phyloP scores from a whole-genome alignment of 2,888 invertebrate genomes.

The Mimumesa dahlbomi region DNA sequence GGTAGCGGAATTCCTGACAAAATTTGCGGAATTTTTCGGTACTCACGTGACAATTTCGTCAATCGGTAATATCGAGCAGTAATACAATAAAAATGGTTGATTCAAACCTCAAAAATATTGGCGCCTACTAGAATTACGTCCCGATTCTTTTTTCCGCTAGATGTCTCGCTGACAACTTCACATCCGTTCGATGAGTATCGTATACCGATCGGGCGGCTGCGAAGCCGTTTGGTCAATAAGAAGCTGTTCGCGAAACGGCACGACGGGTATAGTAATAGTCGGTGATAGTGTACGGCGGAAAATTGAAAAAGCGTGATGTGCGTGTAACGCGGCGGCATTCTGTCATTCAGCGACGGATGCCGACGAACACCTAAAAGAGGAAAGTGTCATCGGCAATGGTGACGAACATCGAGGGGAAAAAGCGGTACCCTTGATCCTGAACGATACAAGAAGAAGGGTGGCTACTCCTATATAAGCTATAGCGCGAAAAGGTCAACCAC shows the following conservation, averaged over 20 bases:
- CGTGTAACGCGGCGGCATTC: not conserved
- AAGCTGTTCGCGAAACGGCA: constrained; percentile 34
- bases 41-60: too few species aligned
- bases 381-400: not conserved
- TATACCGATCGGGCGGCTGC: constrained; percentile 51
- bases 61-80: too few species aligned
- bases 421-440: constrained; percentile 6
- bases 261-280: constrained; percentile 23
- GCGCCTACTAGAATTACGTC: not conserved
- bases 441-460: constrained; percentile 5
- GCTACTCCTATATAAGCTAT: constrained; percentile 4
- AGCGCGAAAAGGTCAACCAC: constrained; percentile 56
- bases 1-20: too few species aligned
- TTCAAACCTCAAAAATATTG: not conserved
- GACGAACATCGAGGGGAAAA: not conserved
- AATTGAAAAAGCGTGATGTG: not conserved
- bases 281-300: not conserved
- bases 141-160: not conserved
- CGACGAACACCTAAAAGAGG: not conserved
- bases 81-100: not conserved
- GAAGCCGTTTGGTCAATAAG: constrained; percentile 65
- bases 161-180: constrained; percentile 7
- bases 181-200: constrained; percentile 31
- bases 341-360: not conserved
- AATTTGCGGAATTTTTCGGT: too few species aligned